Conservation (phyloP, 2,113 vertebrate species). For the Ceratotherium simum region DNA sequence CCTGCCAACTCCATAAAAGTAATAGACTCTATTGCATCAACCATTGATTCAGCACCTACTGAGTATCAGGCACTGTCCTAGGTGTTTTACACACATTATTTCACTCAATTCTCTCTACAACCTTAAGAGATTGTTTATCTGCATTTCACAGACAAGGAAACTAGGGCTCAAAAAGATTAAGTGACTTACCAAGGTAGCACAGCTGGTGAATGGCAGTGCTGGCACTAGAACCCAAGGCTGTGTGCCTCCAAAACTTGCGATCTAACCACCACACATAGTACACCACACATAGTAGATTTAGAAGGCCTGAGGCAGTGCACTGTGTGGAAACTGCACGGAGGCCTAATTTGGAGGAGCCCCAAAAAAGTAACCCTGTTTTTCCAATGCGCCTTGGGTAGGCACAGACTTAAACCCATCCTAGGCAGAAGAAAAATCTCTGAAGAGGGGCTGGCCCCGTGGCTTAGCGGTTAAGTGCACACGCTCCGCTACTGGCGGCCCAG, state of each 20-base stretch:
- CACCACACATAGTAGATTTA: background rate
- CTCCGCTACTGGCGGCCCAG: too few species aligned
- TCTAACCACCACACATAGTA: background rate
- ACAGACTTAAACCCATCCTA: slow-evolving; percentile 32
- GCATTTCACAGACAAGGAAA: slow-evolving; percentile 38
- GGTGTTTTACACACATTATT: background rate
- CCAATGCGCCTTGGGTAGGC: background rate
- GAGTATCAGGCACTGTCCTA: background rate
- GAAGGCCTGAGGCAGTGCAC: background rate
- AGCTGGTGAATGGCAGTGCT: background rate
- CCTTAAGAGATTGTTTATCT: background rate
- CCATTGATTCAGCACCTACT: background rate
- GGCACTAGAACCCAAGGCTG: background rate
- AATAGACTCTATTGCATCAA: background rate
- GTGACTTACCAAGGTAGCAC: background rate
- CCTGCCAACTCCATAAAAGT: background rate
- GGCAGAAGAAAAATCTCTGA: background rate
- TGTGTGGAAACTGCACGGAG: background rate
- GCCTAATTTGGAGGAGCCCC: background rate
- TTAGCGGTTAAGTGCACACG: too few species aligned
- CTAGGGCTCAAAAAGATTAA: background rate
- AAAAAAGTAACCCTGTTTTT: slow-evolving; percentile 16
- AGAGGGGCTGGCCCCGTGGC: background rate
- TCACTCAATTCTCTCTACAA: background rate
- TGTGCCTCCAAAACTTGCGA: background rate